phyloP scores from a whole-genome alignment of 2,888 invertebrate species.

The Chloroclysta siterata region DNA sequence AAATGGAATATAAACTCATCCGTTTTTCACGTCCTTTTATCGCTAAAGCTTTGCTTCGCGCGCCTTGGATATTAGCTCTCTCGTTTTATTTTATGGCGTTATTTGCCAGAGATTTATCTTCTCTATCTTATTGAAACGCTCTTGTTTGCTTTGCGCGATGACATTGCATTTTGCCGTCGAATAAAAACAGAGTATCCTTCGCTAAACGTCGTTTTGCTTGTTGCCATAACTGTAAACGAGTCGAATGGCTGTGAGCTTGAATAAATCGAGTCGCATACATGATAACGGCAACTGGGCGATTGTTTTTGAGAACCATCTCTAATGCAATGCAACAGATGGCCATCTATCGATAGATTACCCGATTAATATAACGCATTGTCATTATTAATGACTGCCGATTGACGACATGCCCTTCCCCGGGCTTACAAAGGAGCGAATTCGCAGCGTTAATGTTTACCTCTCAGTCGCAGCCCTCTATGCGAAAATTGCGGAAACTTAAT shows the following conservation, averaged over 20 bases:
- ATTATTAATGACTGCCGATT: conserved; percentile 71
- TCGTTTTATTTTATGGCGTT: conserved; percentile 68
- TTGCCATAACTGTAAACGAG: conserved; percentile 48
- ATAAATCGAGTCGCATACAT: conserved; percentile 39
- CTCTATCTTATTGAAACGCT: conserved; percentile 56
- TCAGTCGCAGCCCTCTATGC: conserved; percentile 73
- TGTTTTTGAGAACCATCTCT: conserved; percentile 38
- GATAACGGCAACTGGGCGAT: conserved; percentile 39
- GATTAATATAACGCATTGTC: conserved; percentile 72
- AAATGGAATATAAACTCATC: conserved; percentile 73
- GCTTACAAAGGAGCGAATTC: conserved; percentile 73
- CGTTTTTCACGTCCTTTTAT: conserved; percentile 69
- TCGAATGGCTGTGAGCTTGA: conserved; percentile 42
- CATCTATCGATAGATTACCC: conserved; percentile 59
- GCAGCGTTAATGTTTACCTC: conserved; percentile 67
- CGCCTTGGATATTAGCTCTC: conserved; percentile 61
- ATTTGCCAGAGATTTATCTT: conserved; percentile 57
- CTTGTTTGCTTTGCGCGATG: conserved; percentile 51
- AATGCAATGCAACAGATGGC: conserved; percentile 70
- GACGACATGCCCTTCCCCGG: conserved; percentile 69
- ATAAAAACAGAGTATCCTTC: conserved; percentile 47
- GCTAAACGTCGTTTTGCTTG: conserved; percentile 39
- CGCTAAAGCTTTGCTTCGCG: conserved; percentile 64
- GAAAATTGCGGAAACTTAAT: conserved; percentile 83
- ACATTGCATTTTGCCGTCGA: conserved; percentile 48